Evolutionary conservation across 2,797 vertebrate species (phyloP).

Genomic region (Alfaro cultratus): DNA sequence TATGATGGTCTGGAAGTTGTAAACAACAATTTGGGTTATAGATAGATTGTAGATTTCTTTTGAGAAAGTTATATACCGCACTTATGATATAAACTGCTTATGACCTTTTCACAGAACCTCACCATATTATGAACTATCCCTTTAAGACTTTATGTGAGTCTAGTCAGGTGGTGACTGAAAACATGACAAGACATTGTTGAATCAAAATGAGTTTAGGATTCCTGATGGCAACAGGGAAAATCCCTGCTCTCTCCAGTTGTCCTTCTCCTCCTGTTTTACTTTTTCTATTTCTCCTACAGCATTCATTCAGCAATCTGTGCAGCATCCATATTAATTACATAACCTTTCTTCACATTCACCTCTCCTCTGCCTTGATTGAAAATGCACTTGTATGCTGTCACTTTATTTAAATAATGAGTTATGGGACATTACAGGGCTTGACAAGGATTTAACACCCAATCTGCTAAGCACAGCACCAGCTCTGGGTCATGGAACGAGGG

Average conservation of each 20-base stretch:
- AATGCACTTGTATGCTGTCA: conserved; percentile 56
- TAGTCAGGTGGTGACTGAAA: conserved; percentile 11
- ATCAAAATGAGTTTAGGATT: conserved; percentile 45
- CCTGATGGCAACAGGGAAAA: conserved; percentile 41
- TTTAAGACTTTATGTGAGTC: not conserved
- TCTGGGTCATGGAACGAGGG: conserved; percentile 35
- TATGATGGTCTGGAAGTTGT: not conserved
- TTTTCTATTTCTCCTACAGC: conserved; percentile 18
- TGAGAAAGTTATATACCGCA: not conserved
- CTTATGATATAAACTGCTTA: not conserved
- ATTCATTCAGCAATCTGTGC: conserved; percentile 23
- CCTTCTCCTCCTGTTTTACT: conserved; percentile 18
- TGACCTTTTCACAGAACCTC: not conserved
- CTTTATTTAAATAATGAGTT: conserved; percentile 62
- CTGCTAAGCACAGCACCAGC: conserved; percentile 54
- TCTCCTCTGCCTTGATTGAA: conserved; percentile 40
- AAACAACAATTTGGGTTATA: not conserved
- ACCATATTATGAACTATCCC: not conserved
- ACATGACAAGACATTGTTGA: conserved; percentile 24
- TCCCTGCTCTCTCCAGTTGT: conserved; percentile 28
- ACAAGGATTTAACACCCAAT: conserved; percentile 64
- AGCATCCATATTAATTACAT: conserved; percentile 65
- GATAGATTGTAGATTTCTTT: not conserved
- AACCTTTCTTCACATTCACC: conserved; percentile 29
- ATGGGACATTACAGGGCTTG: conserved; percentile 44